phyloP scores from a whole-genome alignment of 2,888 invertebrate genomes.

The Conops quadrifasciatus region DNA sequence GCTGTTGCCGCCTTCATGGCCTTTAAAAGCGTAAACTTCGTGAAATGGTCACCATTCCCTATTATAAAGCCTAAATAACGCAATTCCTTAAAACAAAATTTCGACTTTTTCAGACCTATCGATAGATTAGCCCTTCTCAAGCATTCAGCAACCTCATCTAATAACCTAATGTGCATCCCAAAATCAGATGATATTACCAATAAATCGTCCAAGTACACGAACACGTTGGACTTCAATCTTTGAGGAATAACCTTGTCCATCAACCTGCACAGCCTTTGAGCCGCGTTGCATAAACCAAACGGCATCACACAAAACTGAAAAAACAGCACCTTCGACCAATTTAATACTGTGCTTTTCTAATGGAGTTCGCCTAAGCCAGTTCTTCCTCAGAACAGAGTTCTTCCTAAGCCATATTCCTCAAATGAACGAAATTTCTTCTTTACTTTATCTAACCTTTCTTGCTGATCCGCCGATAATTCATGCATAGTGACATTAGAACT shows the following conservation, averaged over 20 bases:
- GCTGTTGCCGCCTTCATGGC: too few relatives aligned
- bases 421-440: background rate
- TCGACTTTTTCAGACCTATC: constrained; percentile 19
- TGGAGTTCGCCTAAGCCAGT: background rate
- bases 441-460: background rate
- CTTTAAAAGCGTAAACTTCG: too few relatives aligned
- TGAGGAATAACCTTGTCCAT: too few relatives aligned
- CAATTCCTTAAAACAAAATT: constrained; percentile 16
- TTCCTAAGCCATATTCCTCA: constrained; percentile 26
- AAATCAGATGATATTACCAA: constrained; percentile 24
- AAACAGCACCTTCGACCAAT: too few relatives aligned
- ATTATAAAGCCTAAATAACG: constrained; percentile 15
- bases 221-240: background rate
- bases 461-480: background rate
- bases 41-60: constrained; percentile 7
- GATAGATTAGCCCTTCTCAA: constrained; percentile 21
- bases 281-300: too few relatives aligned
- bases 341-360: background rate
- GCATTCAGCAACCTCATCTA: constrained; percentile 19
- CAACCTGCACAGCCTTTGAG: too few relatives aligned
- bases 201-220: constrained; percentile 18
- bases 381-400: too few relatives aligned
- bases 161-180: constrained; percentile 1
- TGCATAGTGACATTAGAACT: constrained; percentile 7
- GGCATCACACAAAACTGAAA: too few relatives aligned